Evolutionary conservation across 30 jellyfish, hydroid and myxozoan genomes (phyloP), one percentile per base, ranked within the genome.

Genomic region (Chironex yamaguchii): DNA sequence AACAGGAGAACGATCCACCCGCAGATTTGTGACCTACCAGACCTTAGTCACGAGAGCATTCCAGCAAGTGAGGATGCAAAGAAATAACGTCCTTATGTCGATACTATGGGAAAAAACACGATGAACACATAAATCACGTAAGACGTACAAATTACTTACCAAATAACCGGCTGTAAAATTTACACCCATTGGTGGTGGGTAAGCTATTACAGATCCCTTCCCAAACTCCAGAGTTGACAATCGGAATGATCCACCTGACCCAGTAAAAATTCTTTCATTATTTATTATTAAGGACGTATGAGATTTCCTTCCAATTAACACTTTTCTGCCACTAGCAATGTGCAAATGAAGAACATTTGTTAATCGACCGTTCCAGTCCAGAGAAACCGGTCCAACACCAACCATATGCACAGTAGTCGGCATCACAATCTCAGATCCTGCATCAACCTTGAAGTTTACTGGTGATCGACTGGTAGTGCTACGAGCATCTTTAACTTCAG

Each of bases 161-260:
- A 83, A 23, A 2, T 69, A 71, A 58, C 93, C 93, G 29, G 64
- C 87, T 24, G 93, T 83, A 32, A 83, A 83, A 11, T 72, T 51
- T 62, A 83, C 93, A 1, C 93, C 93, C 93, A 83, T 83, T 11
- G 93, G 93, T 36, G 87, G 93, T 27, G 93, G 93, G 36, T 67
- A 83, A 4, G 93, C 93, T 24, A 83, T 70, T 22, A 52, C 79
- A 13, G 93, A 83, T 9, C 87, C 93, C 70, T 87, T 83, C 13
- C 93, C 93, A 52, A 83, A 83, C 49, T 83, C 93, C 54, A 83
- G 53, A 0, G 71, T 67, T 6, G 93, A 83, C 86, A 83, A 29
- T 25, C 93, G 33, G 82, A 83, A 83, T 0, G 93, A 69, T 17
- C 86, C 93, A 28, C 70, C 70, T 2, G 49, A 52, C 28, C 71